Evolutionary conservation across 2,888 invertebrate genomes (phyloP), one percentile per base, ranked within the genome.

Genomic region (Eurytoma adleriae): DNA sequence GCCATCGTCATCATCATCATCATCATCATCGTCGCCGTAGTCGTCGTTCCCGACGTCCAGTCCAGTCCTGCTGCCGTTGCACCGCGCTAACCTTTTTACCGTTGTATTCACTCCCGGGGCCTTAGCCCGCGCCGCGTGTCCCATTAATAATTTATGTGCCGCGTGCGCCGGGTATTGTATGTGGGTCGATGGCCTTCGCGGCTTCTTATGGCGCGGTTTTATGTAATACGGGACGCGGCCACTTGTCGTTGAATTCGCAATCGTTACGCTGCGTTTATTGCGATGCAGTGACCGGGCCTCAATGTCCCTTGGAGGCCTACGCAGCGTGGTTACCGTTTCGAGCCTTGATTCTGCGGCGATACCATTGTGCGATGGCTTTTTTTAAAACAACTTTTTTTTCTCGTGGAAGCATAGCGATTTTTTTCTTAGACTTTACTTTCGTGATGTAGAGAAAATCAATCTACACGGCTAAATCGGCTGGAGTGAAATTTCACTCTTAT

Each of bases 61-160:
- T 40, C 3, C 56, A 12, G 52, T 52, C 10, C 54, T 69, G 7
- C 70, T 7, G 40, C 12, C 18, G 70, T 30, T 16, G 20, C 20
- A 30, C 3, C 4, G n/a, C 52, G 61, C 61, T 61, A 72, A 61
- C 52, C 73, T 54, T 62, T 74, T 48, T 57, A 74, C 74, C 74
- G 74, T 74, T 74, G 57, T 24, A n/a, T 68, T 54, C 30, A 40
- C 72, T 64, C 24, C 50, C 59, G 30, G 30, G 30, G 48, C 59
- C 52, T 69, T 69, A 24, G 16, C 27, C 12, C 24, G 61, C 1
- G 27, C 10, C 24, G 0, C 2, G 30, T 12, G 24, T 66, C 56
- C 70, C 71, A 66, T 70, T 78, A 71, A 78, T 71, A 70, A 78
- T 78, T 78, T 71, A 71, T n/a, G 27, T 48, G 72, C 61, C 30